These are phyloP conservation scores for Muricea muricata DNA, from an alignment of 92 coral and sea anemone genomes.

Conservation along the genomic window DNA sequence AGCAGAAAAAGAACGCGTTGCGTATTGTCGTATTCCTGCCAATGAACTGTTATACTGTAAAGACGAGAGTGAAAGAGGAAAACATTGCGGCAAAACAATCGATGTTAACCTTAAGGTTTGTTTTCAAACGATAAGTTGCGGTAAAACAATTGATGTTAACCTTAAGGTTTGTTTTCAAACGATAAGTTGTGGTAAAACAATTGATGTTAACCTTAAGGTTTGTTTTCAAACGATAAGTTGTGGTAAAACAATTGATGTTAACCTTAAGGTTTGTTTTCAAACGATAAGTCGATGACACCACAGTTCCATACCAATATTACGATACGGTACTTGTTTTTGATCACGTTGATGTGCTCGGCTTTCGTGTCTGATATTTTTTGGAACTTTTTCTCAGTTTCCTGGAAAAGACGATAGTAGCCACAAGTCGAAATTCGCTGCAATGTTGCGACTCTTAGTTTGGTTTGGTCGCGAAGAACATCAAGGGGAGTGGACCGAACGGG, in stretches of 20 bases:
- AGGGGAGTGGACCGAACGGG: conserved; percentile 82
- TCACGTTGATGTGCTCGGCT: too few relatives aligned
- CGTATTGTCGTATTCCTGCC: conserved; percentile 90
- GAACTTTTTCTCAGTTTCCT: not conserved
- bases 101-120: conserved; percentile 83
- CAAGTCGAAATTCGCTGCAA: conserved; percentile 88
- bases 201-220: too few relatives aligned
- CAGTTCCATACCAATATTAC: too few relatives aligned
- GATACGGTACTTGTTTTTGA: too few relatives aligned
- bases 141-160: too few relatives aligned
- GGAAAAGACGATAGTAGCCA: conserved; percentile 34
- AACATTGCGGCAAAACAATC: conserved; percentile 73
- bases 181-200: too few relatives aligned
- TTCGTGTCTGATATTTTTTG: too few relatives aligned
- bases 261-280: too few relatives aligned
- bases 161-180: not conserved
- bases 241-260: too few relatives aligned
- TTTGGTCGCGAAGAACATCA: conserved; percentile 79
- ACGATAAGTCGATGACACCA: too few relatives aligned
- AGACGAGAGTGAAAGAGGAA: conserved; percentile 73
- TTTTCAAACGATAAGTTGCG: not conserved
- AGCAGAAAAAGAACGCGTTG: conserved; percentile 74
- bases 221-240: too few relatives aligned
- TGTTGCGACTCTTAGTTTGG: conserved; percentile 85
- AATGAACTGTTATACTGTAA: conserved; percentile 74